Evolutionary conservation across 2,888 invertebrate species (phyloP).

Genomic region (Dynastes tityus): DNA sequence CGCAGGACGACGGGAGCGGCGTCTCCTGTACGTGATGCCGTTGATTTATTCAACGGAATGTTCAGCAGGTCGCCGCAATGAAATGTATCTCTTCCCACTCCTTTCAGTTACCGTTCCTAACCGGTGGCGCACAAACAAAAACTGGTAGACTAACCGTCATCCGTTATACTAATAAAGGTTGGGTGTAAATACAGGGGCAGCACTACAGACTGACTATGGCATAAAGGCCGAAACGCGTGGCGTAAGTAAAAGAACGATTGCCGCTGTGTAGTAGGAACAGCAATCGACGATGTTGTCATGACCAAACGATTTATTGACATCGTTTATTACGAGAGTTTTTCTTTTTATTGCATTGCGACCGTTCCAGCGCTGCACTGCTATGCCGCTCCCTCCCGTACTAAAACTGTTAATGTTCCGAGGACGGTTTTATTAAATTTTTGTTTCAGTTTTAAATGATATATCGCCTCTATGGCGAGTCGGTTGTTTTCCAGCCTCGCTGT

Average conservation of each 20-base stretch:
- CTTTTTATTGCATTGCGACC: slow-evolving; percentile 53
- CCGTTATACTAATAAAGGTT: slow-evolving; percentile 62
- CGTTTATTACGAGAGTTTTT: slow-evolving; percentile 58
- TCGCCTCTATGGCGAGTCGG: slow-evolving; percentile 15
- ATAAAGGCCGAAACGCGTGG: slow-evolving; percentile 53
- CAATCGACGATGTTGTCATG: slow-evolving; percentile 54
- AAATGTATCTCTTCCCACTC: slow-evolving; percentile 57
- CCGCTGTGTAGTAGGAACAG: slow-evolving; percentile 32
- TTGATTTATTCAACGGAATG: slow-evolving; percentile 60
- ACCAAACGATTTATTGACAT: slow-evolving; percentile 60
- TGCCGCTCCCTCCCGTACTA: slow-evolving; percentile 23
- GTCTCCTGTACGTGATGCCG: slow-evolving; percentile 57
- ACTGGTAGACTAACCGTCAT: slow-evolving; percentile 60
- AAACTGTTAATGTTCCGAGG: slow-evolving; percentile 49
- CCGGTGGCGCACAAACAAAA: slow-evolving; percentile 58
- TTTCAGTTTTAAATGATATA: slow-evolving; percentile 49
- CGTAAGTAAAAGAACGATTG: slow-evolving; percentile 28
- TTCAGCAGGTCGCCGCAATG: slow-evolving; percentile 60
- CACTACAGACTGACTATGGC: slow-evolving; percentile 44
- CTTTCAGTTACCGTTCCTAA: slow-evolving; percentile 5
- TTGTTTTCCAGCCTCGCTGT: background rate
- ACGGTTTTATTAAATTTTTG: slow-evolving; percentile 51
- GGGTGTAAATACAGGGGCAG: slow-evolving; percentile 54
- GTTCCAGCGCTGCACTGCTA: slow-evolving; percentile 40
- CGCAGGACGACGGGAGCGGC: slow-evolving; percentile 54